Evolutionary conservation across 2,797 vertebrate genomes (phyloP).

Genomic region (Varecia variegata): DNA sequence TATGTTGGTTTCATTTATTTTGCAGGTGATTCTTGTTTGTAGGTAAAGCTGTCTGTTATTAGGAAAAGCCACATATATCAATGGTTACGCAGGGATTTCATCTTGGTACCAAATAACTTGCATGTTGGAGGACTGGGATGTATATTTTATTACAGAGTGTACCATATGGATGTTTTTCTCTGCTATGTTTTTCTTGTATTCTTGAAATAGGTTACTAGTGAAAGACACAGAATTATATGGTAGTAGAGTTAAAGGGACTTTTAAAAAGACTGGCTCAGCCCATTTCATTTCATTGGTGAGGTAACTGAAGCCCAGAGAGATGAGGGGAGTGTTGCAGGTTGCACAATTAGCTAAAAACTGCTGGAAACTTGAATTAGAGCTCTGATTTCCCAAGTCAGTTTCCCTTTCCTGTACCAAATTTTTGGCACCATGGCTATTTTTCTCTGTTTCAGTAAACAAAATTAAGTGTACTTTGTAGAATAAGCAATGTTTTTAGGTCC

Average conservation of each 20-base stretch:
- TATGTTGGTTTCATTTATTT: slow-evolving; percentile 41
- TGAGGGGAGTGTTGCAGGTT: not conserved
- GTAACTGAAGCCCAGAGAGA: not conserved
- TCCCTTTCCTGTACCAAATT: not conserved
- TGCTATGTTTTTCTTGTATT: not conserved
- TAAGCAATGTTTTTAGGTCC: not conserved
- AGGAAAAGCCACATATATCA: not conserved
- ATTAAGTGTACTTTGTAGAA: not conserved
- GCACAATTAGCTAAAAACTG: slow-evolving; percentile 16
- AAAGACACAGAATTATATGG: slow-evolving; percentile 28
- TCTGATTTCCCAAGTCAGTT: not conserved
- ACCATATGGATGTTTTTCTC: not conserved
- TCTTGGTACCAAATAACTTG: not conserved
- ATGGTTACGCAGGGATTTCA: slow-evolving; percentile 57
- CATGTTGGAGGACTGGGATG: not conserved
- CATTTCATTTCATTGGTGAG: not conserved
- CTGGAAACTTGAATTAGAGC: not conserved
- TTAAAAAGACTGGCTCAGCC: not conserved
- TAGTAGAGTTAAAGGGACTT: slow-evolving; percentile 3
- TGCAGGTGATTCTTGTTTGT: not conserved
- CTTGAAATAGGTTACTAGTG: slow-evolving; percentile 10
- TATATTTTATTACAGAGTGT: not conserved
- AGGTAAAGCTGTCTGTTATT: slow-evolving; percentile 10
- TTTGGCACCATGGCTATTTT: not conserved
- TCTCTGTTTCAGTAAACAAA: slow-evolving; percentile 14